phyloP scores from a whole-genome alignment of 2,797 vertebrate species.

The Botia almorhae region DNA sequence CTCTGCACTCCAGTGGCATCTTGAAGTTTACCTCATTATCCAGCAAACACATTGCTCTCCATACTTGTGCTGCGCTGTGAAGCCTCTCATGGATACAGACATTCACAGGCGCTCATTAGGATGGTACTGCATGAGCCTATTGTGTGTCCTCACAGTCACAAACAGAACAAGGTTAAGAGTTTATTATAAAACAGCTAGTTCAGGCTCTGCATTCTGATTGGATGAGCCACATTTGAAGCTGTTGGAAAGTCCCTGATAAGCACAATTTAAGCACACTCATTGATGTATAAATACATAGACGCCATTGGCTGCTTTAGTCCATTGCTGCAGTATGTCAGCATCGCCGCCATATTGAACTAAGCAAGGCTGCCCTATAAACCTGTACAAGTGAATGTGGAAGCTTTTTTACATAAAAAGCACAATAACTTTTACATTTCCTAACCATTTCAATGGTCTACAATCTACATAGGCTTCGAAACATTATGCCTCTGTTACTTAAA shows the following conservation, averaged over 20 bases:
- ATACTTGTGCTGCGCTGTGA: conserved; percentile 18
- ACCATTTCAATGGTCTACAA: too few species aligned
- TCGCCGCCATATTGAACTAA: too few species aligned
- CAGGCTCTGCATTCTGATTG: conserved; percentile 4
- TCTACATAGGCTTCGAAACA: too few species aligned
- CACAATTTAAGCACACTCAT: neutral
- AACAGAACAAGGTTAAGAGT: conserved; percentile 50
- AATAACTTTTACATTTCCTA: too few species aligned
- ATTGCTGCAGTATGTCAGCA: too few species aligned
- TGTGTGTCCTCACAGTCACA: conserved; percentile 36
- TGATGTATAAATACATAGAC: too few species aligned
- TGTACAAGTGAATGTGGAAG: too few species aligned
- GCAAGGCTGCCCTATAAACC: too few species aligned
- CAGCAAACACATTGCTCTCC: conserved; percentile 49
- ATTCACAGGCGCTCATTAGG: conserved; percentile 57
- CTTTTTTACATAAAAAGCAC: too few species aligned
- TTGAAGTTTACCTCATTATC: conserved; percentile 56
- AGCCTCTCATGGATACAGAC: conserved; percentile 45
- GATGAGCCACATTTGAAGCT: neutral
- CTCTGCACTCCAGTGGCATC: conserved; percentile 37
- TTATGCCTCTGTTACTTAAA: too few species aligned
- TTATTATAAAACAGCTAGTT: conserved; percentile 7
- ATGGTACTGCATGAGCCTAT: conserved; percentile 44
- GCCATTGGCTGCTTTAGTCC: too few species aligned
- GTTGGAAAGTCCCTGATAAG: neutral